Conservation (phyloP, 2,888 invertebrate species). For the Brassicogethes aeneus region DNA sequence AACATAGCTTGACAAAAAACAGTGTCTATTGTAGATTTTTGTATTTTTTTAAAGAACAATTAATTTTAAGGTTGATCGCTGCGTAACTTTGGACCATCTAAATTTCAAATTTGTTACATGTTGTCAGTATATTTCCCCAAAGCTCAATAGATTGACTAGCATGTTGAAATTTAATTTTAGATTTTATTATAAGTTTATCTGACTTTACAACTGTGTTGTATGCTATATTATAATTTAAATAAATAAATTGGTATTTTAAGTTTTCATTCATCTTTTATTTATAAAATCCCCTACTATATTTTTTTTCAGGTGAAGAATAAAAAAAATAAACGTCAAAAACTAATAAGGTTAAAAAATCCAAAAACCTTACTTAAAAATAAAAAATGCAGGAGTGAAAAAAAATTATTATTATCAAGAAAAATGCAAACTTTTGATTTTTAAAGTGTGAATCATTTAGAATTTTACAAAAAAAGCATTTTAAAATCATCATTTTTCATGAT, state of each 20-base stretch:
- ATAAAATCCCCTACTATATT: too few relatives aligned
- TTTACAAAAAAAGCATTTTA: too few relatives aligned
- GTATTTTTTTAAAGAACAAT: conserved; percentile 40
- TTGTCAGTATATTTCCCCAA: conserved; percentile 23
- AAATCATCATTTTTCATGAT: too few relatives aligned
- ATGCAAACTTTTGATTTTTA: too few relatives aligned
- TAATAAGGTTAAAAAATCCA: too few relatives aligned
- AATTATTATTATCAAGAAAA: too few relatives aligned
- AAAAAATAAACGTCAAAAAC: too few relatives aligned
- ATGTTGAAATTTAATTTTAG: conserved; percentile 34
- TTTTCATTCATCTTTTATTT: too few relatives aligned
- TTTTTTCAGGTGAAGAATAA: too few relatives aligned
- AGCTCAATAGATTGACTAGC: conserved; percentile 31
- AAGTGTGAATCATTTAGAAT: too few relatives aligned
- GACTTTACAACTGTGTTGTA: conserved; percentile 41
- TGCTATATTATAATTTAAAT: conserved; percentile 41
- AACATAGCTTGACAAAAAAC: conserved; percentile 25
- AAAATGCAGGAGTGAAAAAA: too few relatives aligned
- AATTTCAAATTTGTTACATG: conserved; percentile 28
- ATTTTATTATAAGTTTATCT: conserved; percentile 35
- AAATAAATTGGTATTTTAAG: conserved; percentile 40
- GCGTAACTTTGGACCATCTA: conserved; percentile 21
- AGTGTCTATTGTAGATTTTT: conserved; percentile 38
- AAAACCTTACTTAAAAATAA: too few relatives aligned
- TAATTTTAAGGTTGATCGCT: conserved; percentile 30